Evolutionary conservation across 2,113 vertebrate genomes (phyloP), one percentile per base, ranked within the genome.

Genomic region (Laterallus jamaicensis): DNA sequence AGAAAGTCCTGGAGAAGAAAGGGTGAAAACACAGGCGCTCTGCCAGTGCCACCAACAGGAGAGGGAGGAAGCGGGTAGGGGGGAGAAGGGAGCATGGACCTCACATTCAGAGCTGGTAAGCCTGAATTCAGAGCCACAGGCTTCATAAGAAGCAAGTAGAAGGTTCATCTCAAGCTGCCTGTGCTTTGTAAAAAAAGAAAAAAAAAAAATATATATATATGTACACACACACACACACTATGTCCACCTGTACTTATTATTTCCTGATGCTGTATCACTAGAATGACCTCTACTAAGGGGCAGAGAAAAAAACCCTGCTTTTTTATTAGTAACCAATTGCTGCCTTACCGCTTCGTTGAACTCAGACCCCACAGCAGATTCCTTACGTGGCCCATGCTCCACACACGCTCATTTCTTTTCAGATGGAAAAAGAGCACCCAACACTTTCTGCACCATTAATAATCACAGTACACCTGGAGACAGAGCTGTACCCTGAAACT

Each of bases 91-190:
- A 56, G 8, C 24, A 15, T 1, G 15, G 69, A 81, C 21, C 15
- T 40, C 8, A 0, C 1, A 1, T 82, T 77, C 64, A 22, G 14
- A 40, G 35, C 52, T 14, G 39, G 21, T 29, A 60, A 78, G 52
- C 29, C 44, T 24, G 21, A 60, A 54, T 49, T 73, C 39, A 28
- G 69, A 60, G 60, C 47, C n/a, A 54, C 1, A 0, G 32, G 29
- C 39, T 88, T 21, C 9, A 20, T 8, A 24, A 18, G 42, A n/a
- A 84, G 24, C 15, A 60, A n/a, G 31, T 2, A 56, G 15, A 62
- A 55, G 0, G 0, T 9, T 12, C 10, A 55, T 2, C 21, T 67
- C 9, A 9, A 63, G n/a, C 22, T 60, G 24, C 5, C 11, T 68
- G 14, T 58, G 60, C 60, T 50, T 66, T 18, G 32, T 26, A 28